These are phyloP conservation scores for Conopomorpha cramerella DNA, from an alignment of 1,140 invertebrate species.

Conservation along the genomic window DNA sequence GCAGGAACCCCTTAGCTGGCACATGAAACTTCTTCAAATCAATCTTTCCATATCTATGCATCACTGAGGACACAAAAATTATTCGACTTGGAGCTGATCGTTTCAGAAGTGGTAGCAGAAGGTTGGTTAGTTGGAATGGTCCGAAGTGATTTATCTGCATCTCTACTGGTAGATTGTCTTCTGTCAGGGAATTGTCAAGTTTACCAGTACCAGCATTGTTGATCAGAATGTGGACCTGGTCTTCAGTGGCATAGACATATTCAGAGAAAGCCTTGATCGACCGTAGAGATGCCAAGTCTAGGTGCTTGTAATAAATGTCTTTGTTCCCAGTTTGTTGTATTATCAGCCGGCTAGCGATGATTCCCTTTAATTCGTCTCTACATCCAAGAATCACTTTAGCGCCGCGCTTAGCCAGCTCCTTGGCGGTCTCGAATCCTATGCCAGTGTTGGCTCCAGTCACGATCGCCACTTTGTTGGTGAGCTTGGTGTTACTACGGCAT, in stretches of 20 bases:
- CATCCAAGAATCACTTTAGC: constrained; percentile 84
- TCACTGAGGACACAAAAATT: constrained; percentile 80
- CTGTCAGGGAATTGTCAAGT: constrained; percentile 58
- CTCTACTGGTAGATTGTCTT: constrained; percentile 80
- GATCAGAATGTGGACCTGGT: constrained; percentile 68
- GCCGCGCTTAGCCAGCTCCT: constrained; percentile 69
- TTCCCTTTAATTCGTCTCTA: constrained; percentile 64
- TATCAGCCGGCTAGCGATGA: constrained; percentile 40
- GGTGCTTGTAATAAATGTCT: constrained; percentile 54
- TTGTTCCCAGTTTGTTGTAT: constrained; percentile 41
- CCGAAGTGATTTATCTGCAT: constrained; percentile 88
- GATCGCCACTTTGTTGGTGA: constrained; percentile 55
- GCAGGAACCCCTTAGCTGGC: constrained; percentile 59
- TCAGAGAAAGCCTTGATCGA: constrained; percentile 72
- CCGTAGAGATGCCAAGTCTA: constrained; percentile 70
- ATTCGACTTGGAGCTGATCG: constrained; percentile 76
- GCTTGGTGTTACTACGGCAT: constrained; percentile 19
- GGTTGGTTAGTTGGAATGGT: constrained; percentile 77
- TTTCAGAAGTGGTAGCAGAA: constrained; percentile 70
- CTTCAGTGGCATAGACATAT: constrained; percentile 69
- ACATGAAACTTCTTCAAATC: constrained; percentile 63
- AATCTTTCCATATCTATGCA: constrained; percentile 72
- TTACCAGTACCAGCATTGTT: constrained; percentile 73
- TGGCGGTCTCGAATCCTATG: constrained; percentile 81
- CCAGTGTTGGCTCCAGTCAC: constrained; percentile 79